phyloP scores from a whole-genome alignment of 2,797 vertebrate genomes.

The Salarias fasciatus region DNA sequence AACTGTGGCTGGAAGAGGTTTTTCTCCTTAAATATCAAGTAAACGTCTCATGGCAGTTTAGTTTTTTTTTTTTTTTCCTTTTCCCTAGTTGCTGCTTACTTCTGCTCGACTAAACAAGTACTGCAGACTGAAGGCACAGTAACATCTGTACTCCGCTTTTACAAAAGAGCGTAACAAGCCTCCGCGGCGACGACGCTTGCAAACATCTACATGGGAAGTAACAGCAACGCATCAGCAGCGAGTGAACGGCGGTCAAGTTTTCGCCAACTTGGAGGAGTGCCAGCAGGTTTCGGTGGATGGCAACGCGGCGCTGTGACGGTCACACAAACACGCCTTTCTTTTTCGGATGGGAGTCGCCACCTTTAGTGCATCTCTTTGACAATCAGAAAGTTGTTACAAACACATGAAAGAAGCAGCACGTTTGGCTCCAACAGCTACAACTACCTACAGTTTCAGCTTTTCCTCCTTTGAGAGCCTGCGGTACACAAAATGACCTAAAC shows the following conservation, averaged over 20 bases:
- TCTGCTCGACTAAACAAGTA: conserved; percentile 46
- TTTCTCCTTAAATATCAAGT: conserved; percentile 32
- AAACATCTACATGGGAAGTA: conserved; percentile 33
- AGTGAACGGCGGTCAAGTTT: conserved; percentile 34
- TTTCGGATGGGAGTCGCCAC: conserved; percentile 16
- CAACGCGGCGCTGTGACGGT: conserved; percentile 64
- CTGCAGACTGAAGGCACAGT: conserved; percentile 78
- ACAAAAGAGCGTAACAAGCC: conserved; percentile 40
- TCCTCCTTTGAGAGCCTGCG: conserved; percentile 22
- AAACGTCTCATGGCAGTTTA: conserved; percentile 40
- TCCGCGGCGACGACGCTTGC: conserved; percentile 17
- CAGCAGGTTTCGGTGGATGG: conserved; percentile 56
- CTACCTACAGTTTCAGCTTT: conserved; percentile 52
- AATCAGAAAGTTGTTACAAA: conserved; percentile 36
- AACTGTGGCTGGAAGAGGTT: not conserved
- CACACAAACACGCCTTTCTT: conserved; percentile 25
- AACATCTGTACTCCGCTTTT: conserved; percentile 55
- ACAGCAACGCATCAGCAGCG: conserved; percentile 40
- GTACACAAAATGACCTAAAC: conserved; percentile 30
- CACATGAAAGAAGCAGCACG: conserved; percentile 53
- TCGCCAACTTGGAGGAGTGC: conserved; percentile 51
- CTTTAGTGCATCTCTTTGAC: conserved; percentile 34
- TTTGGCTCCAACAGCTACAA: conserved; percentile 41
- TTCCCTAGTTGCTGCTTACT: conserved; percentile 26
- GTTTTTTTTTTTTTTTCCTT: conserved; percentile 7